phyloP scores from a whole-genome alignment of 2,113 vertebrate genomes.

The Neotoma lepida region DNA sequence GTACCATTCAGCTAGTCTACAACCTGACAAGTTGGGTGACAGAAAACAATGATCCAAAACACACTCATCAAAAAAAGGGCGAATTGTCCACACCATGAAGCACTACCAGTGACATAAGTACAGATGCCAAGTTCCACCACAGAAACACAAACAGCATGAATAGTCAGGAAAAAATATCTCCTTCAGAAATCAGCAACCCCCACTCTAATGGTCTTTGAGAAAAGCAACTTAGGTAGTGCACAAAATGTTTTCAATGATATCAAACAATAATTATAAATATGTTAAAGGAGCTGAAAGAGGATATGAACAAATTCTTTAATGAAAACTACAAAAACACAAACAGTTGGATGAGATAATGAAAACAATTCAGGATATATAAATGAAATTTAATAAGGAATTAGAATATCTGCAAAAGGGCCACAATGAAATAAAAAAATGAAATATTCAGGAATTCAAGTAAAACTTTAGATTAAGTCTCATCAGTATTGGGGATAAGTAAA shows the following conservation, averaged over 20 bases:
- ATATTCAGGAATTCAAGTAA: not conserved
- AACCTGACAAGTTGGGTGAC: not conserved
- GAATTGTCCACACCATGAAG: not conserved
- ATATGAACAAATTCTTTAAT: not conserved
- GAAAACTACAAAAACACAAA: not conserved
- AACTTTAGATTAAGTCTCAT: not conserved
- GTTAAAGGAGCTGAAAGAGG: not conserved
- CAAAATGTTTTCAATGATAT: not conserved
- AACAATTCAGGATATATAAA: not conserved
- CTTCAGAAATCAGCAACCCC: not conserved
- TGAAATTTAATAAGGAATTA: not conserved
- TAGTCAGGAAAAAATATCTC: not conserved
- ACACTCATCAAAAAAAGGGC: not conserved
- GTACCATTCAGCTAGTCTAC: not conserved
- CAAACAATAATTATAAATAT: not conserved
- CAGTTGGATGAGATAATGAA: not conserved
- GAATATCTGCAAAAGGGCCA: no score
- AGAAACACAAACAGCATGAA: not conserved
- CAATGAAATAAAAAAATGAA: not conserved
- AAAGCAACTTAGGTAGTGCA: not conserved
- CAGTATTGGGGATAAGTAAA: not conserved
- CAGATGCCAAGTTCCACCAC: not conserved
- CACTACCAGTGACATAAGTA: not conserved
- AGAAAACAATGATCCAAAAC: not conserved
- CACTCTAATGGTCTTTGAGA: not conserved